Base-by-base conservation (phyloP, 2,797 vertebrate genomes). In the Fratercula arctica region DNA sequence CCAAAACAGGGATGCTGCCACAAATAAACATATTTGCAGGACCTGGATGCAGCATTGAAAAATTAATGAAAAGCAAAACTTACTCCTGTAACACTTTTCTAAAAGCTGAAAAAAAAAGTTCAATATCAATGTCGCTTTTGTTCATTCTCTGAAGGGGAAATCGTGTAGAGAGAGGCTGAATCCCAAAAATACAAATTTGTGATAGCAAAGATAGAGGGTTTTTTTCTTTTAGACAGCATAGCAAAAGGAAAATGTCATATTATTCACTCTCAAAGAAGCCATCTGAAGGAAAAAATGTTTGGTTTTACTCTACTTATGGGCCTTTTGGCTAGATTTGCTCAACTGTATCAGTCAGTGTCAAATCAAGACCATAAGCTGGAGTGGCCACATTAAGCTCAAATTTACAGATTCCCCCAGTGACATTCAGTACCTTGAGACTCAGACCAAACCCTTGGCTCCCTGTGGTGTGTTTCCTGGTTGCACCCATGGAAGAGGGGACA, bases 391-490 rank as follows among this genome's bases (percentile, higher is more conserved):
- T 39, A 50, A 48, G 8, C 12, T 77, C 39, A 77, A 24, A 54
- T 31, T 9, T 46, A 64, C 63, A 43, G 50, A 60, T 64, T 80
- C 6, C 5, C 1, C 0, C 19, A 63, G 10, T 41, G 48, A 39
- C 9, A 29, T 17, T 60, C 19, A 48, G 8, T 48, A 15, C 4
- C 33, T 37, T 45, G 13, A 50, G 19, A n/a, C 14, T 80, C 39
- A 45, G 28, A 17, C 18, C 26, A 51, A 20, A 57, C 13, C 8
- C 15, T 14, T n/a, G 17, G 2, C 18, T 81, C 5, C 6, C 29
- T 74, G 1, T 41, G 9, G 3, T 0, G 2, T 23, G 10, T 53
- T 43, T 83, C 3, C 13, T 31, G 9, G 46, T n/a, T 46, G 13
- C 9, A 53, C 3, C 4, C 39, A 23, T 48, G 12, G 48, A 29